A percentile compares a stretch with the other conserved stretches of the same genome.
Evolutionary conservation across 1,140 invertebrate species (phyloP).

Genomic region (Adelges cooleyi): DNA sequence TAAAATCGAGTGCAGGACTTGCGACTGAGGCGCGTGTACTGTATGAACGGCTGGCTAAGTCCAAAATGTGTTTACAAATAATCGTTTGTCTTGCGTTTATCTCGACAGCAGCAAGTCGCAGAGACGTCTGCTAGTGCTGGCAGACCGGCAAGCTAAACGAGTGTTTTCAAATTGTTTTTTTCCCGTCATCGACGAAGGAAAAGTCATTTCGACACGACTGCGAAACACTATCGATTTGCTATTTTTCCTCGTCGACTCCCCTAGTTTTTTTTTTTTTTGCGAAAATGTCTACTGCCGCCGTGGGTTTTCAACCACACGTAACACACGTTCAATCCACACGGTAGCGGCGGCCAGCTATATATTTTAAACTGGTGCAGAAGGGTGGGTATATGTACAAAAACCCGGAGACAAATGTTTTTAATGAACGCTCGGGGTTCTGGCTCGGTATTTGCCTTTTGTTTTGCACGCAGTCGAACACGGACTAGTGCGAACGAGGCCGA

Average conservation of each 20-base stretch:
- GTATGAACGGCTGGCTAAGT: too few species aligned
- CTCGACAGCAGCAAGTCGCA: too few species aligned
- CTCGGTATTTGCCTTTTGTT: slow-evolving; percentile 23
- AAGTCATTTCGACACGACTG: slow-evolving; percentile 9
- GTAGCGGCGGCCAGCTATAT: background rate
- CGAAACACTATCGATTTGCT: slow-evolving; percentile 14
- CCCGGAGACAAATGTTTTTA: slow-evolving; percentile 26
- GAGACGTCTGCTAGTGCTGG: too few species aligned
- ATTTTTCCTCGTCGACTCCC: slow-evolving; percentile 18
- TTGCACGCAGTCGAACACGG: background rate
- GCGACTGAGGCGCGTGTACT: too few species aligned
- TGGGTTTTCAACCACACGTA: slow-evolving; percentile 16
- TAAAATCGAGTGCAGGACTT: too few species aligned
- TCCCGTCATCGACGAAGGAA: background rate
- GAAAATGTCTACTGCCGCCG: slow-evolving; percentile 17
- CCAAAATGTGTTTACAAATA: too few species aligned
- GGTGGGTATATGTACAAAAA: background rate
- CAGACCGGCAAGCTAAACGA: background rate
- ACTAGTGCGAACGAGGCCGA: background rate
- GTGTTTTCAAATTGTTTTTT: slow-evolving; percentile 22
- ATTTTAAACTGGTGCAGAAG: slow-evolving; percentile 5
- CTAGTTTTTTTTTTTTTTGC: background rate
- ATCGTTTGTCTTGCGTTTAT: too few species aligned
- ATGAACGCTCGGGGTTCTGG: slow-evolving; percentile 20
- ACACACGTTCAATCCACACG: slow-evolving; percentile 23